Conservation (phyloP, 2,113 vertebrate species). For the Oncorhynchus nerka region DNA sequence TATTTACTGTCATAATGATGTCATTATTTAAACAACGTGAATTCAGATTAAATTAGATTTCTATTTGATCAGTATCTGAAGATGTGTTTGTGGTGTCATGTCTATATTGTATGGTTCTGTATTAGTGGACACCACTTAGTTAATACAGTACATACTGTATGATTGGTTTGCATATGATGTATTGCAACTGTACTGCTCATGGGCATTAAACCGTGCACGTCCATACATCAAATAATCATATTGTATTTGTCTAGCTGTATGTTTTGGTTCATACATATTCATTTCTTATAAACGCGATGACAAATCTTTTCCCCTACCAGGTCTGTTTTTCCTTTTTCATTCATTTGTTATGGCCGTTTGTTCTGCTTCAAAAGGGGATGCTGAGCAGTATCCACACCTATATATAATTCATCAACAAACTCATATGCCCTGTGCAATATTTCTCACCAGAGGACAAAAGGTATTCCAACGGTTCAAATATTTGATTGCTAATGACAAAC, state of each 20-base stretch:
- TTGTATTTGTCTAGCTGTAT: conserved; percentile 8
- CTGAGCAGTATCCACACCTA: conserved; percentile 16
- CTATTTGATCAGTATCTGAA: too few relatives aligned
- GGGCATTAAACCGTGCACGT: not conserved
- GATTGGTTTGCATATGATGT: not conserved
- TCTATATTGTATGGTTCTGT: not conserved
- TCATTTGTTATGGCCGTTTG: conserved; percentile 32
- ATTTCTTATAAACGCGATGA: conserved; percentile 3
- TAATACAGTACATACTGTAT: not conserved
- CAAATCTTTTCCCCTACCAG: conserved; percentile 14
- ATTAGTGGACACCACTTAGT: not conserved
- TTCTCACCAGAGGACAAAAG: conserved; percentile 32
- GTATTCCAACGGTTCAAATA: conserved; percentile 72
- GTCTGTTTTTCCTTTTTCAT: conserved; percentile 19
- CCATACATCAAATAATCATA: not conserved
- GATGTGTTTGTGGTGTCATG: not conserved
- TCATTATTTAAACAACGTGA: too few relatives aligned
- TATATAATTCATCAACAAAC: conserved; percentile 43
- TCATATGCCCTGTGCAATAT: conserved; percentile 24
- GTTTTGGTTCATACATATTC: conserved; percentile 29
- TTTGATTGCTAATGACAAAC: conserved; percentile 81
- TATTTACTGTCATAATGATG: too few relatives aligned
- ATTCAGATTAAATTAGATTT: too few relatives aligned
- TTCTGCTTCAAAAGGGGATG: not conserved
- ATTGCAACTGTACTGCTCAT: not conserved